phyloP scores from a whole-genome alignment of 2,888 invertebrate genomes.

The Plusia festucae region DNA sequence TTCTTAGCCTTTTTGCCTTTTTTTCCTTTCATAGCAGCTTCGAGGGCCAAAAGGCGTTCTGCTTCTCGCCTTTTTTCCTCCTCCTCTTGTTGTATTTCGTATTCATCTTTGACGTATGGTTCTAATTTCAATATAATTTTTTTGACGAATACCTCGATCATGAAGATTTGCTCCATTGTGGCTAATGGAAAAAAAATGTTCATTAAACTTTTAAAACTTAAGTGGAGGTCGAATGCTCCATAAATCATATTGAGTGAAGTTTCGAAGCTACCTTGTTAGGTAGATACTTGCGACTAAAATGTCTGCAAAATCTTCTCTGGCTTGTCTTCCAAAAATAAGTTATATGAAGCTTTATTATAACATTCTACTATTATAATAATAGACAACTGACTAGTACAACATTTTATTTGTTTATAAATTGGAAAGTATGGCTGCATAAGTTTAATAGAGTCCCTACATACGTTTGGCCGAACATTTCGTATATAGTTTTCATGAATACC shows the following conservation, averaged over 20 bases:
- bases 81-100: conserved; percentile 79
- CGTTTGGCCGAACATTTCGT: no score
- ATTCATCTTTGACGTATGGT: conserved; percentile 83
- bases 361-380: no score
- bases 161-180: conserved; percentile 85
- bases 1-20: conserved; percentile 63
- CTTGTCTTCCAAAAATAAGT: neutral
- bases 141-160: conserved; percentile 85
- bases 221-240: neutral
- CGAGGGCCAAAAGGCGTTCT: conserved; percentile 74
- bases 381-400: no score
- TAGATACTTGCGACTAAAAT: neutral
- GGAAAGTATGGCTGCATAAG: no score
- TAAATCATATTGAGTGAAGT: neutral
- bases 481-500: no score
- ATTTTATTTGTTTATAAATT: no score
- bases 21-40: conserved; percentile 72
- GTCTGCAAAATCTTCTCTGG: neutral
- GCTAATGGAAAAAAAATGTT: conserved; percentile 21
- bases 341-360: no score
- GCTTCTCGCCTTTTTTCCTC: conserved; percentile 76
- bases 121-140: conserved; percentile 82
- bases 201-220: neutral
- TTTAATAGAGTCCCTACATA: no score
- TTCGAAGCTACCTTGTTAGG: conserved; percentile 4